Conservation (phyloP, 2,113 vertebrate species). For the Percina caprodes region DNA sequence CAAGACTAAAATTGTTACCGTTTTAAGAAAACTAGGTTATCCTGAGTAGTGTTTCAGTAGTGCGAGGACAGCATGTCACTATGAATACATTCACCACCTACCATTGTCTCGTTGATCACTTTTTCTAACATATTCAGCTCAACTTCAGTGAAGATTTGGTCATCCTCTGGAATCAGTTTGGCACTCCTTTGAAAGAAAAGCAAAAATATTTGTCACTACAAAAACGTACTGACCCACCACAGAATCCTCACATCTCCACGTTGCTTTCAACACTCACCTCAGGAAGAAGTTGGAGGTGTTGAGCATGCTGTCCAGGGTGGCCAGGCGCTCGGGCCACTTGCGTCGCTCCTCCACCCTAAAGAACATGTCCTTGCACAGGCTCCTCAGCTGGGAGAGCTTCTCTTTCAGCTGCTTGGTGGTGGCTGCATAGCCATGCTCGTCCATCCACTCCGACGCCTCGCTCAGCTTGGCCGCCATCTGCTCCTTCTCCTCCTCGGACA, state of each 20-base stretch:
- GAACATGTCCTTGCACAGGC: conserved; percentile 91
- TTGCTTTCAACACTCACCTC: conserved; percentile 80
- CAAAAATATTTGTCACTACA: background rate
- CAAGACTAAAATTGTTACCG: no score
- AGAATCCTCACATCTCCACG: background rate
- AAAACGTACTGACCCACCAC: background rate
- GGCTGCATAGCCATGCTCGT: conserved; percentile 93
- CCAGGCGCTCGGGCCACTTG: conserved; percentile 94
- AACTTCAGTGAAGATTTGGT: conserved; percentile 97
- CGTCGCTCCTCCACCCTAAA: conserved; percentile 94
- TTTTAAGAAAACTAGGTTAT: background rate
- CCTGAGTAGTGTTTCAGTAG: background rate
- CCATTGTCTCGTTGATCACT: conserved; percentile 93
- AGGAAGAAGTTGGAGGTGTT: conserved; percentile 96
- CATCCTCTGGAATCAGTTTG: conserved; percentile 90
- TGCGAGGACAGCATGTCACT: background rate
- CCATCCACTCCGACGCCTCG: conserved; percentile 91
- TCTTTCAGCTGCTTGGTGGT: conserved; percentile 91
- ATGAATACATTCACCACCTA: conserved; percentile 70
- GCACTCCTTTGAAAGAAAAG: conserved; percentile 85
- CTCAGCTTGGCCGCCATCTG: conserved; percentile 89
- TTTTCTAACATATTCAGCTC: conserved; percentile 91
- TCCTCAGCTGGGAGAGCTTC: conserved; percentile 89
- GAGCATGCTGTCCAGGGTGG: conserved; percentile 90
- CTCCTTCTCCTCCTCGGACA: conserved; percentile 89